Evolutionary conservation across 2,797 vertebrate species (phyloP), one percentile per base, ranked within the genome.

Genomic region (Myripristis jacobus): DNA sequence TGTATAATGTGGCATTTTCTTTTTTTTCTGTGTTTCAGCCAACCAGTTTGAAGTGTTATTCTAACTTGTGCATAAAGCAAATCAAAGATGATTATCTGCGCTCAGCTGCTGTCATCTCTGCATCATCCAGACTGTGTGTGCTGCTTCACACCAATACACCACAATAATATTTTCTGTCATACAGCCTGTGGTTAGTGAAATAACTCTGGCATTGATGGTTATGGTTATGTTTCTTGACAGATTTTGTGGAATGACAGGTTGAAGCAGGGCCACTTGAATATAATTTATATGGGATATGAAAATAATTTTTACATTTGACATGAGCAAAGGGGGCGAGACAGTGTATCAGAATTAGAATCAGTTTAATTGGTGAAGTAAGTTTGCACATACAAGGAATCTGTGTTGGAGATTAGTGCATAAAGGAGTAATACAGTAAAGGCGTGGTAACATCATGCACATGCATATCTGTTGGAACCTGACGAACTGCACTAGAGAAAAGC

Each of bases 161-260:
- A 6, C 13, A 43, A 38, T 56, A 47, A 64, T 46, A 22, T 22
- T 47, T 24, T 57, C 11, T 48, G 24, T 47, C 47, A 13, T 31
- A 24, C 27, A 4, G 55, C 58, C 12, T 36, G 34, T 10, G 34
- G 34, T 36, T 36, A 15, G 24, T 70, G 36, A 61, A 55, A 54
- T 22, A 51, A 51, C 56, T 21, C 38, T 41, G 36, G 51, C 34
- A 18, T 41, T 59, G 48, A 50, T 47, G 57, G 36, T 62, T 62
- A n/a, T n/a, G n/a, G n/a, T n/a, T n/a, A n/a, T n/a, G 41, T 60
- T 24, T 22, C 31, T 24, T 38, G 19, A 19, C 34, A 16, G 41
- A 7, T 34, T 31, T 7, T 19, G 10, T 10, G 47, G 25, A 19
- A 24, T 18, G 36, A 19, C 25, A 31, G 56, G 31, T 19, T 16